Evolutionary conservation across 2,113 vertebrate genomes (phyloP).

Genomic region (Neotoma lepida): DNA sequence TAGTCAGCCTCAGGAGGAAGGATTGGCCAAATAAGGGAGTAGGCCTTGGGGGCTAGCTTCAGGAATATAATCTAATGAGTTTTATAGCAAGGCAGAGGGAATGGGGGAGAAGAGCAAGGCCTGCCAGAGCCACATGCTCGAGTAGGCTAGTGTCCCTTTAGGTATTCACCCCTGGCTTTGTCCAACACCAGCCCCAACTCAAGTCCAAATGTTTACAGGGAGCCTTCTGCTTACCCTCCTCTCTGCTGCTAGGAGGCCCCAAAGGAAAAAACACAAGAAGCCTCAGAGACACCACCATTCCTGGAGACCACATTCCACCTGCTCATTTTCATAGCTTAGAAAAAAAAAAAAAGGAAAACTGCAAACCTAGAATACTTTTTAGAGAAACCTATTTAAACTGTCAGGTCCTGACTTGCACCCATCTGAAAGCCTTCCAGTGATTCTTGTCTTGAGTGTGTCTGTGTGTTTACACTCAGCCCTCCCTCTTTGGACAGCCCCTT

Average conservation of each 20-base stretch:
- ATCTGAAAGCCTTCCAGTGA: slow-evolving; percentile 82
- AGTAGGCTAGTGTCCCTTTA: too few relatives aligned
- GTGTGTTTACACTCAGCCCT: slow-evolving; percentile 84
- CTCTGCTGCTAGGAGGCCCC: slow-evolving; percentile 67
- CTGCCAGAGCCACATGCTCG: too few relatives aligned
- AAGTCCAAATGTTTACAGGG: slow-evolving; percentile 78
- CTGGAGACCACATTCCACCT: slow-evolving; percentile 60
- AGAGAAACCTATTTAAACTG: slow-evolving; percentile 88
- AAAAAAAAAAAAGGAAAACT: slow-evolving; percentile 63
- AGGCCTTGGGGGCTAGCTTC: too few relatives aligned
- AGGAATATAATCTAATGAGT: too few relatives aligned
- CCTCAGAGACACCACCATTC: slow-evolving; percentile 60
- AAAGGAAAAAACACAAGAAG: slow-evolving; percentile 78
- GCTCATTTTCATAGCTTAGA: slow-evolving; percentile 68
- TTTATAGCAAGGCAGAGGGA: too few relatives aligned
- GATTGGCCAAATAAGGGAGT: too few relatives aligned
- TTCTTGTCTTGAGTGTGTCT: slow-evolving; percentile 91
- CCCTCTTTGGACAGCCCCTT: slow-evolving; percentile 20
- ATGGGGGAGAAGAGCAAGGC: too few relatives aligned
- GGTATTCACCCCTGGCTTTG: slow-evolving; percentile 79
- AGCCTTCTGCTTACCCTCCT: slow-evolving; percentile 66
- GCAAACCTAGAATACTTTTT: slow-evolving; percentile 81
- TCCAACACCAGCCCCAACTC: slow-evolving; percentile 69
- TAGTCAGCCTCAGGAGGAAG: too few relatives aligned
- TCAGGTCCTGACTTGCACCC: slow-evolving; percentile 81